Base-by-base conservation (phyloP, 2,113 vertebrate genomes). In the Brienomyrus brachyistius region DNA sequence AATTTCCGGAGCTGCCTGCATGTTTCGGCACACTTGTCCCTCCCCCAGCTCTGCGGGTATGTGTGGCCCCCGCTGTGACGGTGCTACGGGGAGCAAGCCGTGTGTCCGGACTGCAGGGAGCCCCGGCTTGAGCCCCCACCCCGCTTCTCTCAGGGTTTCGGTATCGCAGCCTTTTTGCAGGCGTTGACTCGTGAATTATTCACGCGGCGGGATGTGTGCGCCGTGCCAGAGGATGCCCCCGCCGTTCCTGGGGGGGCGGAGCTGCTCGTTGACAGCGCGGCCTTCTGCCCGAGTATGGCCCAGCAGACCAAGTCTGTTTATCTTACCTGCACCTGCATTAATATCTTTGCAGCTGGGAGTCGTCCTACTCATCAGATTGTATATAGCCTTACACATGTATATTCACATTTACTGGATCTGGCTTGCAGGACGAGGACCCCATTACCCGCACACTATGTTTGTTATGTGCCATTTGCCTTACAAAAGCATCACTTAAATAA, bases 151-250 rank as follows among this genome's bases (percentile, higher is more conserved):
- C 59, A 15, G 66, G 47, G n/a, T 62, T 86, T 77, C 89, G 52
- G 84, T 85, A 48, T 59, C 15, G 85, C 83, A 9, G 31, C 52
- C 19, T 86, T 70, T 89, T 85, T 19, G 13, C 56, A 88, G 88
- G n/a, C 80, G 56, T 86, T 21, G 11, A 17, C 59, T 88, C 88
- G 70, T 88, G 62, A 51, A 88, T 88, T 74, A 77, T 88, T 88
- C n/a, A 47, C 48, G 11, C 2, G 66, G 43, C 62, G 15, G 43
- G 59, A 31, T 70, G 59, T 88, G 23, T 77, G 21, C 27, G 0
- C 13, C 19, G 35, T 43, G 87, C 56, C 27, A 40, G 52, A 27
- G 40, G 56, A 66, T 47, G 52, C 19, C 31, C 31, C 31, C 9
- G 15, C 27, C 31, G 2, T 62, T 66, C 8, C 56, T 62, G 56